Evolutionary conservation across 2,113 vertebrate species (phyloP).

Genomic region (Xenopus borealis): DNA sequence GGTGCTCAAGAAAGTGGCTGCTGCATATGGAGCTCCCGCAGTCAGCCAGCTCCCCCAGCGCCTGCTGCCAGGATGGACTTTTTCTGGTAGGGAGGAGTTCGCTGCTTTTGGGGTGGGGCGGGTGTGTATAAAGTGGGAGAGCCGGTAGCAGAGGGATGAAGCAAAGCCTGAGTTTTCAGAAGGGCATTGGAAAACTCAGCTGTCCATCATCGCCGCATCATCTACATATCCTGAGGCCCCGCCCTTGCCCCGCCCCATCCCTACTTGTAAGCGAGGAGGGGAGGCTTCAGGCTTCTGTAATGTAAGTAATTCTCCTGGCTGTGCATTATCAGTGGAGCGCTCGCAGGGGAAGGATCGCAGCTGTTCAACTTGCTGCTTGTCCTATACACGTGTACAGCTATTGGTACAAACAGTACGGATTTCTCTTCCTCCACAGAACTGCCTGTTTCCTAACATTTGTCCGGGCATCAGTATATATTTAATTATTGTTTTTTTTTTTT

Average conservation of each 20-base stretch:
- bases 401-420: no score
- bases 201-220: conserved; percentile 89
- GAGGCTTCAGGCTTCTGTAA: conserved; percentile 53
- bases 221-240: conserved; percentile 85
- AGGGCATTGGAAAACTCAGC: conserved; percentile 86
- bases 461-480: no score
- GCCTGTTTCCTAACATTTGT: no score
- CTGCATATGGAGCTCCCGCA: conserved; percentile 64
- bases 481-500: no score
- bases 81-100: conserved; percentile 57
- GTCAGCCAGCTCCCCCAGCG: conserved; percentile 83
- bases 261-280: neutral
- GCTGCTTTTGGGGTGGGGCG: neutral
- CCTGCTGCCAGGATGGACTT: conserved; percentile 62
- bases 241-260: conserved; percentile 81
- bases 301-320: conserved; percentile 49
- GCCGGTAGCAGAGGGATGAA: conserved; percentile 87
- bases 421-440: no score
- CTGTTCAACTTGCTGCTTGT: neutral
- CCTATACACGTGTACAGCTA: no score
- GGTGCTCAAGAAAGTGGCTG: conserved; percentile 28
- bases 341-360: conserved; percentile 34
- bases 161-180: conserved; percentile 84
- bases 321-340: conserved; percentile 41
- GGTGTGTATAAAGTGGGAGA: conserved; percentile 51